Conservation (phyloP, 2,888 invertebrate species). For the Hydroisotoma schaefferi region DNA sequence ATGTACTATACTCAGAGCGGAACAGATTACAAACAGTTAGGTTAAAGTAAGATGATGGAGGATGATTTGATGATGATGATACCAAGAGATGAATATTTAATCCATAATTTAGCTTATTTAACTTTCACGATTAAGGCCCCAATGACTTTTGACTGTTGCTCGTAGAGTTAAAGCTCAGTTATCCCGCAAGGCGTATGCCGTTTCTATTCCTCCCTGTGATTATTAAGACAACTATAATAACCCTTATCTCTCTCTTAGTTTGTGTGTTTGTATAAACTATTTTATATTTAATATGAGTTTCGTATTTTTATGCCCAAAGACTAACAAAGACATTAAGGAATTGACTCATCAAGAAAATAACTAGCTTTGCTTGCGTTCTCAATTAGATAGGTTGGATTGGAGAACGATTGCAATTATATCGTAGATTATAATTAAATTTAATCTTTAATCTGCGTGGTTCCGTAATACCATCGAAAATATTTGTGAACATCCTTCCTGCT, state of each 20-base stretch:
- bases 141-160: too few relatives aligned
- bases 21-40: too few relatives aligned
- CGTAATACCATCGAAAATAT: neutral
- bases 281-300: conserved; percentile 1
- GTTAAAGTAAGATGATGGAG: too few relatives aligned
- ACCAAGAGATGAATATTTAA: conserved; percentile 1
- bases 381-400: conserved; percentile 14
- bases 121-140: neutral
- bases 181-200: neutral
- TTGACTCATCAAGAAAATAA: conserved; percentile 42
- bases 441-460: conserved; percentile 13
- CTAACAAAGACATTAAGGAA: conserved; percentile 21
- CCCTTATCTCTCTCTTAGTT: neutral
- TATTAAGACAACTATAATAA: neutral
- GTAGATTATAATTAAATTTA: conserved; percentile 18
- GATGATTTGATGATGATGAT: neutral
- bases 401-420: conserved; percentile 19
- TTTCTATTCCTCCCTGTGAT: too few relatives aligned
- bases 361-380: conserved; percentile 21
- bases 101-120: conserved; percentile 1
- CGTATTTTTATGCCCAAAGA: too few relatives aligned
- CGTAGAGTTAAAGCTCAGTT: too few relatives aligned
- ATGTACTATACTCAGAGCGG: too few relatives aligned
- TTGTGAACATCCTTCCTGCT: too few relatives aligned
- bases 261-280: neutral